A percentile compares a stretch with the other conserved stretches of the same genome.
Conservation (phyloP, 2,888 invertebrate species). For the Fragum fragum region DNA sequence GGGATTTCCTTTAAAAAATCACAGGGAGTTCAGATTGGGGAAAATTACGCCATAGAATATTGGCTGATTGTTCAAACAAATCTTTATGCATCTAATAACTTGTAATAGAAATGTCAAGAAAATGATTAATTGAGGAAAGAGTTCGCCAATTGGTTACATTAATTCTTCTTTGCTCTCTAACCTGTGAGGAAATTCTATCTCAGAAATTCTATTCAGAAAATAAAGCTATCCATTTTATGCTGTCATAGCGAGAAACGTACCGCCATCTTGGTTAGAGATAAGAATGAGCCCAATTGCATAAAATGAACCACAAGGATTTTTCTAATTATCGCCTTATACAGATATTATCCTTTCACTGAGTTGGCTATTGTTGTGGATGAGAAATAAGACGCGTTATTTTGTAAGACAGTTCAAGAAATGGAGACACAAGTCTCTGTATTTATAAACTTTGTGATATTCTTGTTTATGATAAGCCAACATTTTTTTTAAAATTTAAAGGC, state of each 20-base stretch:
- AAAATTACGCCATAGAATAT: conserved; percentile 70
- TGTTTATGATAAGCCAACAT: neutral
- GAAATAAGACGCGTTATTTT: conserved; percentile 16
- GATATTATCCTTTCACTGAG: conserved; percentile 24
- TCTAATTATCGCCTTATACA: conserved; percentile 30
- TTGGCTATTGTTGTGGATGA: conserved; percentile 1
- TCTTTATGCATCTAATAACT: conserved; percentile 68
- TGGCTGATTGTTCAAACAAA: conserved; percentile 68
- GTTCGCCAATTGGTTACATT: conserved; percentile 71
- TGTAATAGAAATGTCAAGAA: conserved; percentile 68
- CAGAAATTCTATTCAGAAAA: conserved; percentile 59
- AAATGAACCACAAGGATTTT: conserved; percentile 26
- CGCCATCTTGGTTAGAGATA: conserved; percentile 34
- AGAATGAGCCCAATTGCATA: conserved; percentile 26
- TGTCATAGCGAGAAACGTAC: conserved; percentile 44
- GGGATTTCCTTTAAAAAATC: conserved; percentile 64
- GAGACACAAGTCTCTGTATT: neutral
- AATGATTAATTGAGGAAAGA: conserved; percentile 69
- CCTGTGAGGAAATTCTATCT: conserved; percentile 62
- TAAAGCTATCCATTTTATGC: conserved; percentile 59
- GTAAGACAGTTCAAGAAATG: conserved; percentile 4
- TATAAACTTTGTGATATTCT: neutral
- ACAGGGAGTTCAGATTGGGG: conserved; percentile 55
- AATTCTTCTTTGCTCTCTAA: conserved; percentile 66
- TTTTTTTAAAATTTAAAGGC: no score